phyloP scores from a whole-genome alignment of 2,888 invertebrate genomes.

The Drosophila meridiana region DNA sequence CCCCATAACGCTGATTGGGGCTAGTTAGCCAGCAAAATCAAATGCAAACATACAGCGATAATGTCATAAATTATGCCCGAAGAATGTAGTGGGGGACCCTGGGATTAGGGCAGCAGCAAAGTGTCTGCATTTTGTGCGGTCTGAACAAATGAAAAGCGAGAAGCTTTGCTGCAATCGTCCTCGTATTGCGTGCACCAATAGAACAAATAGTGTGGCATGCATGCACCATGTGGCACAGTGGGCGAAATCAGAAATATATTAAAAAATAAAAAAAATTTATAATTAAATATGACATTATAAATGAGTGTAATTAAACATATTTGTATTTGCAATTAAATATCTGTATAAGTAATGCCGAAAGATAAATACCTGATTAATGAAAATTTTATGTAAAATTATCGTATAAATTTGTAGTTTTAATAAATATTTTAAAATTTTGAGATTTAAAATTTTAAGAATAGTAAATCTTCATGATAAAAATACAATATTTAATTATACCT shows the following conservation, averaged over 20 bases:
- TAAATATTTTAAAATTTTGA: too few relatives aligned
- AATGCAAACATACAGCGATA: slow-evolving; percentile 25
- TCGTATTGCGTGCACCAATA: slow-evolving; percentile 32
- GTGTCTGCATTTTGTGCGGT: background rate
- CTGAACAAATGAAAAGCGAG: background rate
- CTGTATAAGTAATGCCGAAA: too few relatives aligned
- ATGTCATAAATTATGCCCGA: slow-evolving; percentile 43
- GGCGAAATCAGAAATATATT: too few relatives aligned
- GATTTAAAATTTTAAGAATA: too few relatives aligned
- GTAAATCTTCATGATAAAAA: too few relatives aligned
- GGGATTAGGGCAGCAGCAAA: background rate
- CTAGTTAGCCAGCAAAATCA: slow-evolving; percentile 43
- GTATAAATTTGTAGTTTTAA: too few relatives aligned
- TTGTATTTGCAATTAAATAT: too few relatives aligned
- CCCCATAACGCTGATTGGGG: slow-evolving; percentile 25
- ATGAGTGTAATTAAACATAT: background rate
- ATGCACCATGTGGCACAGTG: slow-evolving; percentile 10
- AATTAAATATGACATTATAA: background rate
- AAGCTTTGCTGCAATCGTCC: too few relatives aligned
- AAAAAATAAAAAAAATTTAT: too few relatives aligned
- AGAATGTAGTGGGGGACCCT: background rate
- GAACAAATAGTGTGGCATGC: slow-evolving; percentile 29
- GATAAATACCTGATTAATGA: too few relatives aligned
- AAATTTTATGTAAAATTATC: too few relatives aligned
- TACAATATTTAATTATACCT: too few relatives aligned